phyloP scores from a whole-genome alignment of 2,797 vertebrate species.

The Taenioides sp. region DNA sequence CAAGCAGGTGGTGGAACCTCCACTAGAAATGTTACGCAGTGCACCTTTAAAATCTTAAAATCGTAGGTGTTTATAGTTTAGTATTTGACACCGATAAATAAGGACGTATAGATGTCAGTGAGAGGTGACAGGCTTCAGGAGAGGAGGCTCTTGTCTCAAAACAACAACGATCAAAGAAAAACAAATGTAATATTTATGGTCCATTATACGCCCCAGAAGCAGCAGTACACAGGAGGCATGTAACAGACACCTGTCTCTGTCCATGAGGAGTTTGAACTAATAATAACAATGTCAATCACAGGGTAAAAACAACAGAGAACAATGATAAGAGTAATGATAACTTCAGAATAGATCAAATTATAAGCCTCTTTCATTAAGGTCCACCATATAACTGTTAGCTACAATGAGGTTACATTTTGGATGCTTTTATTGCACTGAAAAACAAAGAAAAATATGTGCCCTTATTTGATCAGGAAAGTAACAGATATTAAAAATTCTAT shows the following conservation, averaged over 20 bases:
- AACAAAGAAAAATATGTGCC: too few relatives aligned
- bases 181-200: constrained; percentile 71
- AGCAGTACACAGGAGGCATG: background rate
- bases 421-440: too few relatives aligned
- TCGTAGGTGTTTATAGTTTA: background rate
- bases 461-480: too few relatives aligned
- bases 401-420: too few relatives aligned
- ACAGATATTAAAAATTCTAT: too few relatives aligned
- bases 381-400: too few relatives aligned
- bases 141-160: constrained; percentile 37
- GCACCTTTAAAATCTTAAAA: background rate
- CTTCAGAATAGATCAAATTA: too few relatives aligned
- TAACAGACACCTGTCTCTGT: constrained; percentile 10
- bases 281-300: background rate
- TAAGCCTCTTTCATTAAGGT: too few relatives aligned
- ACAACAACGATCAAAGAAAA: constrained; percentile 62
- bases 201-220: constrained; percentile 42
- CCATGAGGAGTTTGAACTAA: background rate
- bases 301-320: background rate
- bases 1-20: too few relatives aligned
- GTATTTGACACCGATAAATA: constrained; percentile 33
- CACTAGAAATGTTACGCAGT: too few relatives aligned
- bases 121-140: constrained; percentile 60
- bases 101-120: constrained; percentile 34
- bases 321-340: too few relatives aligned